Base-by-base conservation (phyloP, 2,888 invertebrate species). In the Euproctis similis region DNA sequence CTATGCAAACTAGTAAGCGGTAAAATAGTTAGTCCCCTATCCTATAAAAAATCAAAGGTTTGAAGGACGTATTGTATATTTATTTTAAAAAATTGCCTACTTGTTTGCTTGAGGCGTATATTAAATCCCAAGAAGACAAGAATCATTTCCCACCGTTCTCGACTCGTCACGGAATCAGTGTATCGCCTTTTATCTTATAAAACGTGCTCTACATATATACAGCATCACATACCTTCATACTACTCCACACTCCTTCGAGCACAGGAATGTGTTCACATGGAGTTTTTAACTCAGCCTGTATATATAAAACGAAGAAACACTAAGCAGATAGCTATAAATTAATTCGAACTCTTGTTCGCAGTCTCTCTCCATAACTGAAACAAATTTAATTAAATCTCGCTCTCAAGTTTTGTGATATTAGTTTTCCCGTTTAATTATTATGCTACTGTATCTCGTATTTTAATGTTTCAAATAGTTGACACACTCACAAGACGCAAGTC, bases 141-240 rank as follows among this genome's bases (percentile, higher is more conserved):
- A 72, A 77, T 76, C 69, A 71, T 69, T 82, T 82, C 82, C 76
- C 82, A 82, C 80, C 69, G 73, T 66, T 61, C 69, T 62, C 68
- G 59, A 59, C 70, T 72, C 80, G 80, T 78, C 78, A 82, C 81
- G 81, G 75, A 82, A 82, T 82, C 82, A 81, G 82, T n/a, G n/a
- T 82, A 82, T 77, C 73, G 71, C 68, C 78, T 82, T 80, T 81
- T 84, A 82, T 82, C 77, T 82, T 74, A 72, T 65, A 67, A 74
- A 74, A 76, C 80, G 77, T 77, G 78, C 72, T 72, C 66, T 63
- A 74, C 69, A 77, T 73, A 72, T 66, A 62, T 58, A 59, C 46
- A 36, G 37, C 28, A 38, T 32, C 50, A 42, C n/a, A n/a, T n/a
- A n/a, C n/a, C n/a, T n/a, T n/a, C n/a, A n/a, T n/a, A n/a, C n/a